Evolutionary conservation across 2,797 vertebrate species (phyloP), one percentile per base, ranked within the genome.

Genomic region (Todus mexicanus): DNA sequence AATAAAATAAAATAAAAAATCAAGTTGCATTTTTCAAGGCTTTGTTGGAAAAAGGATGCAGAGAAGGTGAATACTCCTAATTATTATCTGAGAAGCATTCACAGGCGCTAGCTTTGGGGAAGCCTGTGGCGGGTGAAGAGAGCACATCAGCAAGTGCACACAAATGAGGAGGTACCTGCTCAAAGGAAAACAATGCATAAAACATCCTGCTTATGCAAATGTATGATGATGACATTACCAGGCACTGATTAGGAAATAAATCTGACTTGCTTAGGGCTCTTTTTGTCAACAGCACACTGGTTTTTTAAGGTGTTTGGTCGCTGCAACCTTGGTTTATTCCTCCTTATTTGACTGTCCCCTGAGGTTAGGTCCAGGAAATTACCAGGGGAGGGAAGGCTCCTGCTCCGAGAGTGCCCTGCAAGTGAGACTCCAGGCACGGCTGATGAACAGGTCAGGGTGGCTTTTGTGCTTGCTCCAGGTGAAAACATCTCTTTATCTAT

Each of bases 51-150:
- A 80, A 74, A 43, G 38, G 43, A 50, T 65, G 77, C 25, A 74
- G 87, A 81, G 61, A 72, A 40, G 78, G 81, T 93, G 82, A n/a
- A 75, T 78, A 68, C 61, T 82, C 60, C 89, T 96, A 90, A 94
- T 94, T 91, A 94, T 86, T 92, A 59, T 72, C 92, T 90, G 89
- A 71, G 87, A 66, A 93, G 74, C 48, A 64, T 72, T 73, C 80
- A 84, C 90, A 75, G 84, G 54, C 72, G 43, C 40, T 75, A 88
- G 94, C 95, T 97, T 92, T 96, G 87, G 95, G 95, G 87, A 90
- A 96, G 94, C 83, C 77, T 78, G 70, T 82, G 93, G 93, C 94
- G 71, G 87, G 80, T 73, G 64, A 85, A 89, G 51, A 35, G 84
- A 76, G 56, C 85, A 92, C 84, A 85, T 84, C 84, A 84, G 83